A percentile compares a stretch with the other conserved stretches of the same genome.
These are phyloP conservation scores for Siphamia tubifer DNA, from an alignment of 2,113 vertebrate species.

Conservation along the genomic window DNA sequence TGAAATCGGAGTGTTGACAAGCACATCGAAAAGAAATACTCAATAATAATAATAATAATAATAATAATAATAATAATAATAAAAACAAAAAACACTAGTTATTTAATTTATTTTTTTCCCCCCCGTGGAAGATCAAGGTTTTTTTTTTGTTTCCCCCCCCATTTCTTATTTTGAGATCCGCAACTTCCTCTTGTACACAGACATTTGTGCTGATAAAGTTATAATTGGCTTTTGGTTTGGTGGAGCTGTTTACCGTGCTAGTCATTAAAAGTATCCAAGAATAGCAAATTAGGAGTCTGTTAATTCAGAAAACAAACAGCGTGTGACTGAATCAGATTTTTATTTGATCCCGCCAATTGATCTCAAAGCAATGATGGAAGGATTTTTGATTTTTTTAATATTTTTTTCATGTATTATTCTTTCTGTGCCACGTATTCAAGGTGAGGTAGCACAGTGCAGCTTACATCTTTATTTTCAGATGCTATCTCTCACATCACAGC, in stretches of 20 bases:
- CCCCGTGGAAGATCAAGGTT: slow-evolving; percentile 76
- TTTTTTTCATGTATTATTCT: slow-evolving; percentile 77
- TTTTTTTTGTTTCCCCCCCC: slow-evolving; percentile 46
- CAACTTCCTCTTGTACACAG: slow-evolving; percentile 47
- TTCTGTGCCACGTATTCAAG: slow-evolving; percentile 74
- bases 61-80: no score
- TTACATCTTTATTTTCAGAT: slow-evolving; percentile 76
- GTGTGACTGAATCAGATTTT: slow-evolving; percentile 52
- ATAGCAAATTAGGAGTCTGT: slow-evolving; percentile 81
- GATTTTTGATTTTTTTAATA: slow-evolving; percentile 43
- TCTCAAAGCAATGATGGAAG: slow-evolving; percentile 65
- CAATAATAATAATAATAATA: no score
- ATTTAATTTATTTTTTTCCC: slow-evolving; percentile 25
- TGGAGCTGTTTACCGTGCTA: slow-evolving; percentile 73
- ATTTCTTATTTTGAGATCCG: slow-evolving; percentile 48
- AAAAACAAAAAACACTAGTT: slow-evolving; percentile 28
- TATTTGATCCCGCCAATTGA: slow-evolving; percentile 70
- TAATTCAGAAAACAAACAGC: slow-evolving; percentile 78
- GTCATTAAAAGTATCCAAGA: slow-evolving; percentile 83
- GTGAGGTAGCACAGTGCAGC: slow-evolving; percentile 66
- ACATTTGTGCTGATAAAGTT: slow-evolving; percentile 74
- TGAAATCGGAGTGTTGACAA: slow-evolving; percentile 74
- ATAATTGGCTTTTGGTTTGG: slow-evolving; percentile 78
- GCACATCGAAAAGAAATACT: slow-evolving; percentile 59
- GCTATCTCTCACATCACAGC: slow-evolving; percentile 68